Base-by-base conservation (phyloP, 2,797 vertebrate genomes). In the Eupleurogrammus muticus region DNA sequence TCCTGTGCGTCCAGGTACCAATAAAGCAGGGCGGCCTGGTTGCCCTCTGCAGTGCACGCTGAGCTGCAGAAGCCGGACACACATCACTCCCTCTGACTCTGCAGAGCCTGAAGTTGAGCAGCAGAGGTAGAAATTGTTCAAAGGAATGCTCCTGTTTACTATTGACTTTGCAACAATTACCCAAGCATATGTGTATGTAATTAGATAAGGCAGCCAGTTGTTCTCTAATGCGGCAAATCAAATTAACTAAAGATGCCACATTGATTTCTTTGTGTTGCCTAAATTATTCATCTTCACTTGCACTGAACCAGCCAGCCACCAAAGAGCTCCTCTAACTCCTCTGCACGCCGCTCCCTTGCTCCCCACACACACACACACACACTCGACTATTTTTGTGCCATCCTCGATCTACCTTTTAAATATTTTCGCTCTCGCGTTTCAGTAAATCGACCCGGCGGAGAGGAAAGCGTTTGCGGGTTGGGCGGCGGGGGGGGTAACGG, bases 221-320 rank as follows among this genome's bases (percentile, higher is more conserved):
- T 91, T 92, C 88, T 90, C 88, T 92, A 92, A 94, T 90, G 90
- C 90, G 57, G 85, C 89, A 92, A 92, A 93, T 93, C 89, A 93
- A 93, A 93, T 93, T 92, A 93, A 90, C 87, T 90, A 91, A 90
- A 92, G 90, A 93, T 92, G 89, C 92, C 89, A 89, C 89, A 94
- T 94, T 88, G 91, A 95, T 94, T 93, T 91, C 87, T 88, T 90
- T 90, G 88, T 92, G 89, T 90, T 89, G 73, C 89, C 70, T 91
- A 91, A 94, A 93, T 93, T 93, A 94, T 94, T 92, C 86, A 92
- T 94, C 85, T 90, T 90, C 87, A 84, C 84, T 90, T 78, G 78
- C 89, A 81, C 73, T 74, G 77, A 91, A 89, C 82, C 88, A 87
- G 78, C 83, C 67, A 70, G 77, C 77, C 82, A 89, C 82, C 87